Conservation (phyloP, 2,797 vertebrate genomes). For the Spinibarbus caldwelli region DNA sequence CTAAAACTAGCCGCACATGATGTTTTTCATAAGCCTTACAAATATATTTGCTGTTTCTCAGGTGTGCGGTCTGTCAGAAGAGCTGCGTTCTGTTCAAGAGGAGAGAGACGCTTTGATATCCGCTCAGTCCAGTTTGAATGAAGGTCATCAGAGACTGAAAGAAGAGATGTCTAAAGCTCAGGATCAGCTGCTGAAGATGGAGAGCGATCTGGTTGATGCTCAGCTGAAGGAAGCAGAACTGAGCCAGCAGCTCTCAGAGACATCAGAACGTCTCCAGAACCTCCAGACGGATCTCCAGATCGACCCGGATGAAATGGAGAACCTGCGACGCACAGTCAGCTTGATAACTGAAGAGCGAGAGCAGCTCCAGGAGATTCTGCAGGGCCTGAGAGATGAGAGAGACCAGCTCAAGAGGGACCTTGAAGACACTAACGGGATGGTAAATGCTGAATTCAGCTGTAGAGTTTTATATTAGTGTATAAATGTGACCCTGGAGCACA, state of each 20-base stretch:
- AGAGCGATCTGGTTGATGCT: conserved; percentile 48
- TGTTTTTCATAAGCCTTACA: accelerated
- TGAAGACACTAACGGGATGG: conserved; percentile 68
- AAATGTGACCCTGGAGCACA: no score
- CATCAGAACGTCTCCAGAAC: conserved; percentile 62
- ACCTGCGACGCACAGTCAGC: conserved; percentile 63
- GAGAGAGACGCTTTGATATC: conserved; percentile 64
- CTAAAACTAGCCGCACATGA: neutral
- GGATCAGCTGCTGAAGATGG: conserved; percentile 58
- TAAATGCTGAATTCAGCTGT: conserved; percentile 35
- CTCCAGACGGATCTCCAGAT: conserved; percentile 46
- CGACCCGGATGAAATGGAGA: conserved; percentile 32
- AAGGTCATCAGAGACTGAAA: conserved; percentile 69
- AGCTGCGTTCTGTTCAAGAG: conserved; percentile 57
- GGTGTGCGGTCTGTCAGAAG: conserved; percentile 64
- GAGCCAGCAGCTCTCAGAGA: conserved; percentile 43
- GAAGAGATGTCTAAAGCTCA: conserved; percentile 64
- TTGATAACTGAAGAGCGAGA: conserved; percentile 59
- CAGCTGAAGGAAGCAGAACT: conserved; percentile 56
- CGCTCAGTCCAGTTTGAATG: conserved; percentile 62
- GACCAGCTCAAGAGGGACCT: conserved; percentile 70
- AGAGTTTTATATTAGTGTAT: neutral
- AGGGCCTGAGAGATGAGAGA: conserved; percentile 68
- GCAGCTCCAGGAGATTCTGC: conserved; percentile 54
- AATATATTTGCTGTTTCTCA: conserved; percentile 27